phyloP scores from a whole-genome alignment of 2,888 invertebrate species.

The Carabus problematicus region DNA sequence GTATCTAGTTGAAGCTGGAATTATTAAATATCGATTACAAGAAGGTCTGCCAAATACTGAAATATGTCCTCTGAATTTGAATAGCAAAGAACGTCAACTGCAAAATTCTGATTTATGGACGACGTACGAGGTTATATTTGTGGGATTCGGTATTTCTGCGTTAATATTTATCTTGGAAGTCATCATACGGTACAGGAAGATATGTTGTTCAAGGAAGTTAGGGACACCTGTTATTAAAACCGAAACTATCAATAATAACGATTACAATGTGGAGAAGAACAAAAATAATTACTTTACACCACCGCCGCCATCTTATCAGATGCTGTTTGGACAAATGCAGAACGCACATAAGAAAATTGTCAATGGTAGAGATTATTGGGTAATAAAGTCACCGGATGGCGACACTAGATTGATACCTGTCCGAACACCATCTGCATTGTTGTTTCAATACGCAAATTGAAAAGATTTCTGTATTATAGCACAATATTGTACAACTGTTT shows the following conservation, averaged over 20 bases:
- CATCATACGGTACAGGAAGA: conserved; percentile 40
- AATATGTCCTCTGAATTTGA: conserved; percentile 82
- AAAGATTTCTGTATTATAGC: background rate
- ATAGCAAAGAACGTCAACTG: conserved; percentile 79
- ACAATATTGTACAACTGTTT: background rate
- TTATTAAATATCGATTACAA: conserved; percentile 71
- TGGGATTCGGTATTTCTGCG: conserved; percentile 71
- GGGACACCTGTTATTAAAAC: conserved; percentile 44
- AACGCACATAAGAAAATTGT: conserved; percentile 65
- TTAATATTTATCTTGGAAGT: conserved; percentile 74
- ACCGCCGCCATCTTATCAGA: conserved; percentile 73
- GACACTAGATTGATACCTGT: conserved; percentile 75
- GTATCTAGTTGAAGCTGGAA: conserved; percentile 76
- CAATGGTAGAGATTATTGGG: conserved; percentile 80
- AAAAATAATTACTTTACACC: conserved; percentile 44
- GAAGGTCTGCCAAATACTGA: conserved; percentile 74
- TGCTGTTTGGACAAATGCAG: conserved; percentile 60
- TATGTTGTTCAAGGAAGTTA: conserved; percentile 23
- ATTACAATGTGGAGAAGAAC: conserved; percentile 39
- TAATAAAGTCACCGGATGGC: conserved; percentile 67
- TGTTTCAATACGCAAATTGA: conserved; percentile 69
- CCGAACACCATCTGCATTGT: conserved; percentile 76
- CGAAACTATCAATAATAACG: conserved; percentile 44
- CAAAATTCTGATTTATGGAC: conserved; percentile 78
- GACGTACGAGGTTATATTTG: conserved; percentile 78